Evolutionary conservation across 2,797 vertebrate genomes (phyloP).

Genomic region (Rhinatrema bivittatum): DNA sequence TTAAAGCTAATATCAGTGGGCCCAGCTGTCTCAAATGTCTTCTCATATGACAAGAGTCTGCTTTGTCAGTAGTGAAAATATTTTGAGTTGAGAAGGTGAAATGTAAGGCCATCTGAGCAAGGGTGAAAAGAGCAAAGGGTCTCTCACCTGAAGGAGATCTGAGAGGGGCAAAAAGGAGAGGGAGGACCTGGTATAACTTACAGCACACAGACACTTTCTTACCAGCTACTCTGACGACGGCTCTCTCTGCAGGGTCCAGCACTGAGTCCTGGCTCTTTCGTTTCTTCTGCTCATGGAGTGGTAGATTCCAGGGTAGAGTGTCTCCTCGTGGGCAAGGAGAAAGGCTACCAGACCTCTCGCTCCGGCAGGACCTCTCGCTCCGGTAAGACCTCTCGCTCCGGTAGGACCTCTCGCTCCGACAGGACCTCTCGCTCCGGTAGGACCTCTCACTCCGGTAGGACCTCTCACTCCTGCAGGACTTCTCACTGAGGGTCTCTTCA

Average conservation of each 20-base stretch:
- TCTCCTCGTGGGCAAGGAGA: conserved; percentile 86
- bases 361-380: conserved; percentile 78
- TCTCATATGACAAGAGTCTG: too few species aligned
- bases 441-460: conserved; percentile 88
- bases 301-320: conserved; percentile 92
- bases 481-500: conserved; percentile 92
- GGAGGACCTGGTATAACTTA: too few species aligned
- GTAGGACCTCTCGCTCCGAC: conserved; percentile 82
- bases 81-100: too few species aligned
- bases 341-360: conserved; percentile 72
- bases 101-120: too few species aligned
- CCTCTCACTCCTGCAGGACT: conserved; percentile 84
- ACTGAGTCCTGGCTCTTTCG: conserved; percentile 92
- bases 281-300: conserved; percentile 90
- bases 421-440: conserved; percentile 62
- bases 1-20: too few species aligned
- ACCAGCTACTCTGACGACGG: conserved; percentile 93
- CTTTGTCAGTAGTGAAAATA: too few species aligned
- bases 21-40: too few species aligned
- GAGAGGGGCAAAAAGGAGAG: too few species aligned
- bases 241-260: conserved; percentile 92
- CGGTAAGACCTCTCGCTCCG: conserved; percentile 84
- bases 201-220: too few species aligned
- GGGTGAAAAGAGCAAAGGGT: too few species aligned
- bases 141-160: too few species aligned